Percentiles rank a stretch among this genome's conserved stretches.
Evolutionary conservation across 2,888 invertebrate genomes (phyloP).

Genomic region (Diarsia dahlii): DNA sequence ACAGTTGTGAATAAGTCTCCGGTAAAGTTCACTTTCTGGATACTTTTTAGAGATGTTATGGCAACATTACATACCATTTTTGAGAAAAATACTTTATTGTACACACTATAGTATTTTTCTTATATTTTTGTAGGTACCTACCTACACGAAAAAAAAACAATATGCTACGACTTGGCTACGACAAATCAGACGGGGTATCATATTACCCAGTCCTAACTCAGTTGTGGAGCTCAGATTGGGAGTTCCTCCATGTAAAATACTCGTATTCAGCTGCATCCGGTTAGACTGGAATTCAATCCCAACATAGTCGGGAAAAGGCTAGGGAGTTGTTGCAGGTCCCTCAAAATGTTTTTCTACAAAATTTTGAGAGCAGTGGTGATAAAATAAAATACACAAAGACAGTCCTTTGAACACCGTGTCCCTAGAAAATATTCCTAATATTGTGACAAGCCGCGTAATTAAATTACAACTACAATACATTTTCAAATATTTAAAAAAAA

Average conservation of each 20-base stretch:
- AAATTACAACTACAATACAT: background rate
- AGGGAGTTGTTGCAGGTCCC: background rate
- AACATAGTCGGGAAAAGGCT: no score
- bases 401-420: background rate
- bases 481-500: slow-evolving; percentile 32
- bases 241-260: no score
- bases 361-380: background rate
- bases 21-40: no score
- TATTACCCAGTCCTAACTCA: no score
- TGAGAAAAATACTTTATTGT: background rate
- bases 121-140: no score
- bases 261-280: no score
- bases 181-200: background rate
- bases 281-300: no score
- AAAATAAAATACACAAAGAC: background rate
- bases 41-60: no score
- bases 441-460: background rate
- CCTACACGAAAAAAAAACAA: background rate
- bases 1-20: no score
- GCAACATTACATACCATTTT: no score
- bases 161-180: background rate
- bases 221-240: no score
- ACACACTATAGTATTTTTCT: no score
- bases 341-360: background rate
- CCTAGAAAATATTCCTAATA: background rate